phyloP scores from a whole-genome alignment of 2,888 invertebrate genomes.

The Hermodice carunculata region DNA sequence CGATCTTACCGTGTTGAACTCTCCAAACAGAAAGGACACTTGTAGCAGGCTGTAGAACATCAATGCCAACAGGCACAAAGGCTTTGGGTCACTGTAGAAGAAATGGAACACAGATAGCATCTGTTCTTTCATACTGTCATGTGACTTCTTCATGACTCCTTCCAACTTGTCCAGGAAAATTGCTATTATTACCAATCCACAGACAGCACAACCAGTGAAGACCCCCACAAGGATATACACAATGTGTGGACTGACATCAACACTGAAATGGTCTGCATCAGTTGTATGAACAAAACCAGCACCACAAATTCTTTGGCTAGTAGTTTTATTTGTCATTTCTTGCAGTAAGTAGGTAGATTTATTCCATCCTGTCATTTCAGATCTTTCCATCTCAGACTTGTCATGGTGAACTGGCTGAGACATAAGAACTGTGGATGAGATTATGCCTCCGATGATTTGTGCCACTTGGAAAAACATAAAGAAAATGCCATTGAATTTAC shows the following conservation, averaged over 20 bases:
- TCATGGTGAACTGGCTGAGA: not conserved
- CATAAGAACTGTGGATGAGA: constrained; percentile 37
- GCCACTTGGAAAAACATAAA: constrained; percentile 59
- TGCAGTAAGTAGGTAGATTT: too few relatives aligned
- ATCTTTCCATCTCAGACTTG: too few relatives aligned
- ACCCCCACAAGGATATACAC: constrained; percentile 54
- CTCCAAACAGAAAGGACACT: constrained; percentile 61
- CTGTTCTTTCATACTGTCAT: constrained; percentile 35
- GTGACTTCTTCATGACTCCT: constrained; percentile 38
- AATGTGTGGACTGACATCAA: constrained; percentile 4
- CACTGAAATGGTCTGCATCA: constrained; percentile 26
- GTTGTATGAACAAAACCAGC: constrained; percentile 49
- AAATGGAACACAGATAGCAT: constrained; percentile 51
- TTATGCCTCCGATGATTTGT: constrained; percentile 41
- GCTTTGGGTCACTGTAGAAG: constrained; percentile 47
- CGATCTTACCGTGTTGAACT: constrained; percentile 59
- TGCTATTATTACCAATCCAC: constrained; percentile 48
- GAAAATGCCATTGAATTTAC: constrained; percentile 63
- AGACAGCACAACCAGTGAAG: constrained; percentile 50
- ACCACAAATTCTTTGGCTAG: constrained; percentile 47
- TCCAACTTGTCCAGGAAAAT: constrained; percentile 56
- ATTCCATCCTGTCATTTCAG: too few relatives aligned
- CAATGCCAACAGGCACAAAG: constrained; percentile 51
- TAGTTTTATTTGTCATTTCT: too few relatives aligned
- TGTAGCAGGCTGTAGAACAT: constrained; percentile 59